Evolutionary conservation across 2,113 vertebrate genomes (phyloP), one percentile per base, ranked within the genome.

Genomic region (Vanacampus margaritifer): DNA sequence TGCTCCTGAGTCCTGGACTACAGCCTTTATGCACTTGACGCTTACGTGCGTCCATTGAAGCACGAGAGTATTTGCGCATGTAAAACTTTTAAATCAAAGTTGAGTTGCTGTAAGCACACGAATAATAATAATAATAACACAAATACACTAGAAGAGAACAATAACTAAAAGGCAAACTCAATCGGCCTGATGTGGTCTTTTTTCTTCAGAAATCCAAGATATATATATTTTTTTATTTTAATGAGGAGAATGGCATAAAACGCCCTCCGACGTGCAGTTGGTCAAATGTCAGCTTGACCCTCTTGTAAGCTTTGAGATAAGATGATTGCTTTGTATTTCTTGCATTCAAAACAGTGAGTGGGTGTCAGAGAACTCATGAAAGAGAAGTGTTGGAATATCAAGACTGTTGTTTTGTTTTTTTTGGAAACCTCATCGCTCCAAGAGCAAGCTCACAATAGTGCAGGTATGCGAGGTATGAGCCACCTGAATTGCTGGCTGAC

Each of bases 391-490:
- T 5, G 19, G 59, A 21, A 45, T 45, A 45, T 45, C 46, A 21
- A 9, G 4, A 6, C 19, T 7, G 46, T 19, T 17, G 16, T 46
- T 16, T 48, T 48, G 46, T 21, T 48, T 46, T 54, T 72, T 60
- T 79, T 78, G 82, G 84, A 87, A 82, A 75, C 76, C 74, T 66
- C 76, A 69, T 72, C 65, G 73, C 71, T 80, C 79, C 78, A 64
- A 68, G 79, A 82, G 77, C 43, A 46, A 17, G 46, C 45, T 65
- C 73, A 86, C 87, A 87, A 86, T 76, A 59, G 75, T n/a, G 26
- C 74, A 90, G 86, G 90, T 86, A 92, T 92, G 88, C 72, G n/a
- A 68, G 89, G 89, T 82, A 92, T 91, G 89, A 89, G 78, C 74
- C 73, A 89, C 86, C 84, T 91, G 90, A 90, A 87, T 84, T 83